These are phyloP conservation scores for Ptychadena robeensis DNA, from an alignment of 2,797 vertebrate species.

Conservation along the genomic window DNA sequence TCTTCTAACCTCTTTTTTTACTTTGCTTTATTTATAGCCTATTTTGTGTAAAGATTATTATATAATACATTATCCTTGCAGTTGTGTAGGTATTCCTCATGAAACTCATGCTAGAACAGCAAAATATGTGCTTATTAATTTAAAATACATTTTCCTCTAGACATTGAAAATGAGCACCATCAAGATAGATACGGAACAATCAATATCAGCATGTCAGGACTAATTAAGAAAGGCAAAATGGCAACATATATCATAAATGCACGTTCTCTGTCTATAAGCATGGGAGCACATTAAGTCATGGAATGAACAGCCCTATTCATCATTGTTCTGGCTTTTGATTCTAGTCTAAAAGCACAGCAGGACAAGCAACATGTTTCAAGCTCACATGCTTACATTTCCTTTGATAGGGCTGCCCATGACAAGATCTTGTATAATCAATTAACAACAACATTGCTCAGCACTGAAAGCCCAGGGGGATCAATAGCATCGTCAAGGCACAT, in stretches of 20 bases:
- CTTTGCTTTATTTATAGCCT: background rate
- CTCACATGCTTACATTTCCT: conserved; percentile 53
- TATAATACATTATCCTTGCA: background rate
- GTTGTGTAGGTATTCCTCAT: background rate
- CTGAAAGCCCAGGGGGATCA: conserved; percentile 66
- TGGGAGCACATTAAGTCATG: conserved; percentile 5
- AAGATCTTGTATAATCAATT: conserved; percentile 68
- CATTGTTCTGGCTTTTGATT: conserved; percentile 35
- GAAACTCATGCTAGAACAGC: background rate
- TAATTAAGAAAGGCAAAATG: conserved; percentile 38
- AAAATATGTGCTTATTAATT: conserved; percentile 4
- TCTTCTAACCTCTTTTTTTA: background rate
- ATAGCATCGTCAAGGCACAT: conserved; percentile 57
- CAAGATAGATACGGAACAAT: conserved; percentile 11
- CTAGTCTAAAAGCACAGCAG: background rate
- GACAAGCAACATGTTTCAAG: conserved; percentile 30
- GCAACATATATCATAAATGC: conserved; percentile 3
- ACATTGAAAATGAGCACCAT: background rate
- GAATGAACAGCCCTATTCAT: conserved; percentile 27
- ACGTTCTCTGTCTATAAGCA: conserved; percentile 16
- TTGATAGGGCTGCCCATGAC: conserved; percentile 64
- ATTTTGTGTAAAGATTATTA: background rate
- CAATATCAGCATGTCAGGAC: conserved; percentile 5
- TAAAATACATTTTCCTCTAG: background rate
- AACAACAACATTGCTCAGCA: conserved; percentile 65